Evolutionary conservation across 2,113 vertebrate genomes (phyloP), one percentile per base, ranked within the genome.

Genomic region (Sitta europaea): DNA sequence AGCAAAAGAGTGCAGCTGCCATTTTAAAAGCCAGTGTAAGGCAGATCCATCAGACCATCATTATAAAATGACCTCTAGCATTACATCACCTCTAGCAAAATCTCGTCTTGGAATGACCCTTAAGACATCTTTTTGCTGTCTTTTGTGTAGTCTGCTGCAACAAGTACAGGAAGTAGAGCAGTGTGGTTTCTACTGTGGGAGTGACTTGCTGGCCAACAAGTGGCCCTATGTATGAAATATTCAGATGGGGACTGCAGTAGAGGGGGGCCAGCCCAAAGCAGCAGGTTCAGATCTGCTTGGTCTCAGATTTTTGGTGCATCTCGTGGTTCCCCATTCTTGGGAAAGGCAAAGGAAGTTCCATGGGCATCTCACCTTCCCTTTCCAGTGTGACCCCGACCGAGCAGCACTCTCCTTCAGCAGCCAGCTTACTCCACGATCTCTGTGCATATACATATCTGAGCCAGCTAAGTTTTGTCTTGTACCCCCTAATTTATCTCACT

Each of bases 401-500:
- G 48, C 38, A 83, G 14, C 15, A 4, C 7, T 35, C 9, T 11
- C 11, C 33, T 50, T 21, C 23, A 47, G 55, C 51, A 78, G 28
- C 40, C 38, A 72, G 36, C 8, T n/a, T 31, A 12, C 40, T 57
- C 3, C 0, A 48, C 28, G 12, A 16, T 6, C 28, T 70, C 72
- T 55, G 28, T 47, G 35, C 43, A 14, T 47, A 55, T 12, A 31
- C 0, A 1, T 50, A 33, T 59, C 84, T 82, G 27, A 90, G 36
- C 18, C 48, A 61, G 78, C 31, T 51, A 54, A 73, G 25, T 67
- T 90, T 71, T 38, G 20, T 90, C 79, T 92, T 74, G 48, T 77
- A 71, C 15, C 11, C 22, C 53, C 43, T 92, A 74, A 90, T 96
- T 94, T 88, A 90, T 93, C 90, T 92, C 67, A 13, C n/a, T 35